phyloP scores from a whole-genome alignment of 92 coral and sea anemone genomes.

The Heliopora coerulea region DNA sequence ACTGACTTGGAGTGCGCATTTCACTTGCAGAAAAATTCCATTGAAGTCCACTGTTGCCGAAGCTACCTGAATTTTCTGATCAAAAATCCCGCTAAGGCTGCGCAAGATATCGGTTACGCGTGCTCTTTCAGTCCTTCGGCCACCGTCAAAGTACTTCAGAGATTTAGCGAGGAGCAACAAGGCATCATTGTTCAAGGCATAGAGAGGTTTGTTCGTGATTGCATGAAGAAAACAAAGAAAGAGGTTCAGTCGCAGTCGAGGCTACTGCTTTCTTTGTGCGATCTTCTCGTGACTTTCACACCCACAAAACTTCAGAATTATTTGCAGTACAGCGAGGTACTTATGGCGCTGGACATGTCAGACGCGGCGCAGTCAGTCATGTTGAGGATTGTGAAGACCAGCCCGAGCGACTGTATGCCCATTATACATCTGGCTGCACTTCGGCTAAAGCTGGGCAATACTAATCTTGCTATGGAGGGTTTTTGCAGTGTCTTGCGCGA shows the following conservation, averaged over 20 bases:
- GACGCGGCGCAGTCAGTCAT: conserved; percentile 91
- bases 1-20: conserved; percentile 33
- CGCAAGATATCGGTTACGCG: conserved; percentile 6
- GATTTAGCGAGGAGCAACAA: conserved; percentile 26
- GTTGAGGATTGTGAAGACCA: conserved; percentile 61
- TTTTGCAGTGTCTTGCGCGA: conserved; percentile 59
- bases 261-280: conserved; percentile 59
- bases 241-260: conserved; percentile 3
- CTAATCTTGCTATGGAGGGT: conserved; percentile 66
- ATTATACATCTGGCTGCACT: conserved; percentile 75
- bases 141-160: conserved; percentile 8
- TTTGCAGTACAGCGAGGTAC: conserved; percentile 66
- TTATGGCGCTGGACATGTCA: conserved; percentile 56
- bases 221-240: conserved; percentile 16
- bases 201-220: conserved; percentile 11
- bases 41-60: conserved; percentile 28
- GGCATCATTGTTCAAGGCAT: not conserved
- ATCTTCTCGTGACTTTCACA: conserved; percentile 68
- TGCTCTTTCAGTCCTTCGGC: conserved; percentile 11
- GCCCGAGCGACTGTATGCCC: conserved; percentile 69
- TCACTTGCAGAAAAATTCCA: conserved; percentile 24
- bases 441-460: conserved; percentile 65
- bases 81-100: conserved; percentile 24
- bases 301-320: conserved; percentile 68
- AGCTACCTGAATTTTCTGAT: conserved; percentile 27